Conservation (phyloP, 2,113 vertebrate species). For the Malurus elegans region DNA sequence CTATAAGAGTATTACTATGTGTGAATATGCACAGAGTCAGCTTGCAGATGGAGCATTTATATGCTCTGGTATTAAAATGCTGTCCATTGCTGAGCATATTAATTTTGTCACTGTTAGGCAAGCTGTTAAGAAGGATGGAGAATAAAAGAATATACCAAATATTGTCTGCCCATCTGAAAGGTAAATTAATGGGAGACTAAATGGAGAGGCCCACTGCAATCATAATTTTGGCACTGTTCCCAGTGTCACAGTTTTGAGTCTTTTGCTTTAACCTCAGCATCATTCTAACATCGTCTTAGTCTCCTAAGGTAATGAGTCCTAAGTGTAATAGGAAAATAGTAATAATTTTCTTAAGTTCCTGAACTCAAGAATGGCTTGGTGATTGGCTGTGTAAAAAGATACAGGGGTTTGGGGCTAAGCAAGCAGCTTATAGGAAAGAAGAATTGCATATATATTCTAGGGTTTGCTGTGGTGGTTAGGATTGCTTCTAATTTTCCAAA, state of each 20-base stretch:
- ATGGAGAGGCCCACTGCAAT: background rate
- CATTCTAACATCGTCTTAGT: background rate
- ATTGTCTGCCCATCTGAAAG: background rate
- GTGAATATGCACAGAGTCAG: background rate
- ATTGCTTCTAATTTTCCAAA: slow-evolving; percentile 17
- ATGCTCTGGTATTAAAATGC: background rate
- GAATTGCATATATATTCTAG: background rate
- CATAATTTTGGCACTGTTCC: background rate
- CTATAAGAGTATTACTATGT: background rate
- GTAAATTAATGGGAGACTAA: background rate
- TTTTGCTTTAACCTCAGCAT: background rate
- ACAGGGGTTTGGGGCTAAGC: background rate
- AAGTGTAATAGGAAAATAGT: background rate
- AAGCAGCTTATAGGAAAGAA: background rate
- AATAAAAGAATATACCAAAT: background rate
- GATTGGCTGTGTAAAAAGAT: background rate
- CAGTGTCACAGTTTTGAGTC: background rate
- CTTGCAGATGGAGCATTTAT: background rate
- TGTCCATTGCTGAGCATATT: background rate
- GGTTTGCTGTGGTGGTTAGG: background rate
- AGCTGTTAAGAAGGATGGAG: background rate
- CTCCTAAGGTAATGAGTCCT: background rate
- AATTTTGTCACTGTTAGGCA: background rate
- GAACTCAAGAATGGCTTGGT: background rate
- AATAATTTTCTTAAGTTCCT: background rate